A percentile compares a stretch with the other conserved stretches of the same genome.
phyloP scores from a whole-genome alignment of 1,140 invertebrate species.

The Ridgeia piscesae region DNA sequence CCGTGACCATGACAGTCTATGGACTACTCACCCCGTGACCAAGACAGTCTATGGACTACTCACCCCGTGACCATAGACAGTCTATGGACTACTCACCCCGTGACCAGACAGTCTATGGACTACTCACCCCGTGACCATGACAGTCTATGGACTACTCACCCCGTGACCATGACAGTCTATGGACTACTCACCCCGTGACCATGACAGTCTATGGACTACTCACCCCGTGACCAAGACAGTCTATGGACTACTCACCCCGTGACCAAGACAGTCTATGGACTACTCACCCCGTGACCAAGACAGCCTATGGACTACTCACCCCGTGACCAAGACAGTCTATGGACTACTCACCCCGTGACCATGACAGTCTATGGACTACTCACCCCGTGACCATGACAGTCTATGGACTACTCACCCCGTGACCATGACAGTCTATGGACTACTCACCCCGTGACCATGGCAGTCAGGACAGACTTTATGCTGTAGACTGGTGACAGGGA shows the following conservation, averaged over 20 bases:
- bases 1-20: not conserved
- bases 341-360: too few relatives aligned
- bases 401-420: not conserved
- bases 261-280: not conserved
- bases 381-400: not conserved
- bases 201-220: slow-evolving; percentile 68
- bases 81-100: too few relatives aligned
- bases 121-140: not conserved
- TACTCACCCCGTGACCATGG: slow-evolving; percentile 74
- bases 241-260: not conserved
- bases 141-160: not conserved
- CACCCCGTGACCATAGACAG: too few relatives aligned
- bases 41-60: slow-evolving; percentile 80
- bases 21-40: slow-evolving; percentile 70
- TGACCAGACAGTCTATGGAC: not conserved
- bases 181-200: slow-evolving; percentile 70
- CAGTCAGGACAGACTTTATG: slow-evolving; percentile 75
- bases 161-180: not conserved
- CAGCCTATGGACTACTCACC: not conserved
- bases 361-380: not conserved
- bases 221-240: too few relatives aligned
- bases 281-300: not conserved
- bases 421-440: not conserved
- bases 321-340: too few relatives aligned
- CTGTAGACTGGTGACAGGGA: slow-evolving; percentile 69